Evolutionary conservation across 1,140 invertebrate species (phyloP), one percentile per base, ranked within the genome.

Genomic region (Neuroterus valhalla): DNA sequence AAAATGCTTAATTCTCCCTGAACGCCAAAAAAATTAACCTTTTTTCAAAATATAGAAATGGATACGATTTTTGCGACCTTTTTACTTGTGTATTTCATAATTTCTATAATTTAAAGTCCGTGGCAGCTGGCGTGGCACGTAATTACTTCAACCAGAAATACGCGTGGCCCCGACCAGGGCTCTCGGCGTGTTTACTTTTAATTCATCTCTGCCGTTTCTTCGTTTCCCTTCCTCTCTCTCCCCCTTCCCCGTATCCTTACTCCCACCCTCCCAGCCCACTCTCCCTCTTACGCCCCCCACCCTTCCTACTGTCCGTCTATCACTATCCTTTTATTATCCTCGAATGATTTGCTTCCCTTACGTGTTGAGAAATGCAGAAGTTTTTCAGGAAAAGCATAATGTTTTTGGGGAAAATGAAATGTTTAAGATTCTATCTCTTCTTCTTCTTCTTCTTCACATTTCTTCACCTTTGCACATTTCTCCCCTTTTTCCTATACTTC

Each of bases 71-170:
- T 73, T 78, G 77, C 73, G 68, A 75, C 77, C 70, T 84, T 82
- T 81, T 80, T 84, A 68, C 75, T 78, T 74, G 80, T 81, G 81
- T 82, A 84, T 89, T 90, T 89, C 86, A 87, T 89, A 89, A 89
- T 89, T 89, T 89, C 87, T 89, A 89, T 89, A 89, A 89, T 89
- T 89, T 89, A 89, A 89, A 89, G 85, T 89, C 85, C 86, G 84
- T 86, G 85, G 88, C 88, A 89, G 88, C 88, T 89, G 88, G 88
- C 85, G 88, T 83, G 83, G 83, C 86, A 85, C 85, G 88, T 89
- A 89, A 89, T 89, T 89, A 89, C 88, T 89, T 87, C 88, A 89
- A 89, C 88, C 88, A 87, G 86, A 88, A 88, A 86, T 89, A 86
- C 85, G 85, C 85, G 87, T 86, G 85, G 86, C 82, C 84, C 83